A percentile compares a stretch with the other conserved stretches of the same genome.
These are phyloP conservation scores for Tribolium madens DNA, from an alignment of 1,140 invertebrate species.

Conservation along the genomic window DNA sequence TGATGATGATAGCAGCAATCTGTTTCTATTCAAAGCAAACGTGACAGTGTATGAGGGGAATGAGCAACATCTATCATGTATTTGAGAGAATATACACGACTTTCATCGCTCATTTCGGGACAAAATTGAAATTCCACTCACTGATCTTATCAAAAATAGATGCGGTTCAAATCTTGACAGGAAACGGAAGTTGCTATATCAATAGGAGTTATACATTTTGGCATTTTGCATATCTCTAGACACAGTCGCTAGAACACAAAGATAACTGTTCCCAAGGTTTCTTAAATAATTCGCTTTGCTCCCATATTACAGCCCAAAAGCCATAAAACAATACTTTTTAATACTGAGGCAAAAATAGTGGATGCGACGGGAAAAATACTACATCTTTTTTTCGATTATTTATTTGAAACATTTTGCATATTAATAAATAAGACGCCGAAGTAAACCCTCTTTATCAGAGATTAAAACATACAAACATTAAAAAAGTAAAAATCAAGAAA, in stretches of 20 bases:
- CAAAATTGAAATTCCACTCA: neutral
- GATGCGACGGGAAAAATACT: neutral
- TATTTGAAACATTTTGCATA: no score
- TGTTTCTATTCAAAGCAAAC: slow-evolving; percentile 14
- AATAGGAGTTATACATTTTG: slow-evolving; percentile 16
- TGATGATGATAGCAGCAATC: slow-evolving; percentile 1
- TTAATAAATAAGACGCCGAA: no score
- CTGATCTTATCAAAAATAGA: slow-evolving; percentile 13
- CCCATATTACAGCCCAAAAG: no score
- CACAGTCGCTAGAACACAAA: neutral
- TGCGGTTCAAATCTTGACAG: neutral
- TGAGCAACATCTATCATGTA: neutral
- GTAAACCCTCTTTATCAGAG: no score
- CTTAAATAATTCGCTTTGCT: neutral
- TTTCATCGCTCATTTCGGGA: slow-evolving; percentile 8
- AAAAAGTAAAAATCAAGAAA: no score
- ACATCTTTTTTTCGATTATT: no score
- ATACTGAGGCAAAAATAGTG: neutral
- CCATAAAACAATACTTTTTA: no score
- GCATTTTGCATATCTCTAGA: slow-evolving; percentile 27
- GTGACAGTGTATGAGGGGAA: neutral
- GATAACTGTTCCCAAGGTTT: neutral
- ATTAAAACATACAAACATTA: no score
- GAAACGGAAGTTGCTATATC: slow-evolving; percentile 6
- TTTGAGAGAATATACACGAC: neutral